Percentiles rank a stretch among this genome's conserved stretches.
phyloP scores from a whole-genome alignment of 1,140 invertebrate species.

The Leptonema lineaticorne region DNA sequence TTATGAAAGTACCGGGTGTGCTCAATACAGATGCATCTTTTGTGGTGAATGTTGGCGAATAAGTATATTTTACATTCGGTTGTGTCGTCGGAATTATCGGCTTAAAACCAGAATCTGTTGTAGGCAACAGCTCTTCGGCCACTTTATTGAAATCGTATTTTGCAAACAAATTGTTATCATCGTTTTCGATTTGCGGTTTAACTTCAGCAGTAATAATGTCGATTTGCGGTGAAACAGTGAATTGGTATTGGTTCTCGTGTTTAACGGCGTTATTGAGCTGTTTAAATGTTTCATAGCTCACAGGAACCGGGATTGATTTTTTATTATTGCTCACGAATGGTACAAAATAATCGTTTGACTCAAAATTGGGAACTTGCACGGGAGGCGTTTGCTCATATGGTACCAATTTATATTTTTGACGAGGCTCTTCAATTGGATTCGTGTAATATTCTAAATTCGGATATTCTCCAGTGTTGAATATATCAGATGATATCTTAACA shows the following conservation, averaged over 20 bases:
- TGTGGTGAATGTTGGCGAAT: not conserved
- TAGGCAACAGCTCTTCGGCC: not conserved
- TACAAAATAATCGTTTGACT: slow-evolving; percentile 31
- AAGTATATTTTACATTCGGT: slow-evolving; percentile 33
- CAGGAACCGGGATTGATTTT: slow-evolving; percentile 43
- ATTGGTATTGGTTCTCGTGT: slow-evolving; percentile 5
- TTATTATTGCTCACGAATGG: slow-evolving; percentile 29
- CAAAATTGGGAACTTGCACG: slow-evolving; percentile 43
- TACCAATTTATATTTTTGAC: slow-evolving; percentile 52
- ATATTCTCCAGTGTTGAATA: slow-evolving; percentile 45
- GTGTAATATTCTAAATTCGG: slow-evolving; percentile 45
- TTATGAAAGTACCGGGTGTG: slow-evolving; percentile 21
- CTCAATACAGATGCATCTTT: not conserved
- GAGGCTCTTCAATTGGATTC: slow-evolving; percentile 41
- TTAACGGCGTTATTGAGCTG: not conserved
- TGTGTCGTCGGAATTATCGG: slow-evolving; percentile 46
- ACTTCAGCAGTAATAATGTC: not conserved
- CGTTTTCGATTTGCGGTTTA: not conserved
- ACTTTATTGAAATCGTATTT: slow-evolving; percentile 14
- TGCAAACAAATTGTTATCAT: not conserved
- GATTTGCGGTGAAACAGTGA: not conserved
- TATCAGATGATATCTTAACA: slow-evolving; percentile 23
- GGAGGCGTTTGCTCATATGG: slow-evolving; percentile 56
- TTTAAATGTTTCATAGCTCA: not conserved
- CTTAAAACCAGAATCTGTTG: slow-evolving; percentile 51